phyloP scores from a whole-genome alignment of 2,888 invertebrate genomes.

The Leptopilina syphax region DNA sequence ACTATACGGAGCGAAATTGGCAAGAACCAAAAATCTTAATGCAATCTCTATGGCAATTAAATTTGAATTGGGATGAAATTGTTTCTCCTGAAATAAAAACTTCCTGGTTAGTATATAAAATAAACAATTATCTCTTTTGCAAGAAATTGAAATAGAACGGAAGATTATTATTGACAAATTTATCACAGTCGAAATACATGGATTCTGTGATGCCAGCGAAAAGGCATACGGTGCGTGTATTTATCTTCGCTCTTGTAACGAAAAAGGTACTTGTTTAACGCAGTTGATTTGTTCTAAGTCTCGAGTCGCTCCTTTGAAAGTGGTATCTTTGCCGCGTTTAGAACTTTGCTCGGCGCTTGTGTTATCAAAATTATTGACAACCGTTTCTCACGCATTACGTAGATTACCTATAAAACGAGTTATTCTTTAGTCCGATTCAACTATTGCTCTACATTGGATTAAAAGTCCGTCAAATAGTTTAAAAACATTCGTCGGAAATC shows the following conservation, averaged over 20 bases:
- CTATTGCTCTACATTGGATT: slow-evolving; percentile 38
- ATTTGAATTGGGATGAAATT: background rate
- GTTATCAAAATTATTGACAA: too few relatives aligned
- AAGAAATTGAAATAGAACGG: background rate
- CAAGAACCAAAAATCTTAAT: background rate
- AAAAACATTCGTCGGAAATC: slow-evolving; percentile 47
- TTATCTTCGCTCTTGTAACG: background rate
- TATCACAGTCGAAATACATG: background rate
- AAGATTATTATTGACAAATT: background rate
- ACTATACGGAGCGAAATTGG: background rate
- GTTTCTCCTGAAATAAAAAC: background rate
- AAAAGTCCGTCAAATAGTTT: slow-evolving; percentile 43
- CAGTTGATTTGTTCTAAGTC: too few relatives aligned
- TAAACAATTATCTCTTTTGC: background rate
- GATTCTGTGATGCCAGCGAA: background rate
- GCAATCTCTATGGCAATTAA: background rate
- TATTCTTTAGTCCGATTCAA: too few relatives aligned
- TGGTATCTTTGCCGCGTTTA: too few relatives aligned
- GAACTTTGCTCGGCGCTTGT: too few relatives aligned
- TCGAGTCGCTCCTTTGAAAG: too few relatives aligned
- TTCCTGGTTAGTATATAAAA: background rate
- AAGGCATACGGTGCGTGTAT: background rate
- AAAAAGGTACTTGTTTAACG: too few relatives aligned
- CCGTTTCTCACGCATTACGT: too few relatives aligned
- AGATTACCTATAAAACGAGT: too few relatives aligned